phyloP scores from a whole-genome alignment of 2,113 vertebrate species.

The Pituophis catenifer region DNA sequence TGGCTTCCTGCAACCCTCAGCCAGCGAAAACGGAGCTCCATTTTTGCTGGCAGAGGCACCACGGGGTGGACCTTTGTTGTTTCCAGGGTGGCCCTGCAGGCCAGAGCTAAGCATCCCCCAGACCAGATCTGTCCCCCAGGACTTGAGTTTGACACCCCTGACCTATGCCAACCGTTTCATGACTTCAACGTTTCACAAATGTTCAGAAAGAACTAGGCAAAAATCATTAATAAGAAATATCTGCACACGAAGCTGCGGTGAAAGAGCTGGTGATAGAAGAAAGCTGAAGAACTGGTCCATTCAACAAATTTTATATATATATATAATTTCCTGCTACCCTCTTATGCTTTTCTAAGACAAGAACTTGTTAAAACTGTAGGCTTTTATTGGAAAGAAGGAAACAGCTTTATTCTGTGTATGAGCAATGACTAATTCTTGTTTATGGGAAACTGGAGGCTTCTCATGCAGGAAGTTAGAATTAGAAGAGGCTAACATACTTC shows the following conservation, averaged over 20 bases:
- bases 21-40: no score
- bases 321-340: no score
- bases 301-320: not conserved
- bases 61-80: no score
- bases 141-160: no score
- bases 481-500: constrained; percentile 19
- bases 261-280: not conserved
- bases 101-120: no score
- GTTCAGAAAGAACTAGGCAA: not conserved
- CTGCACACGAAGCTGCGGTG: not conserved
- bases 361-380: not conserved
- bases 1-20: no score
- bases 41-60: no score
- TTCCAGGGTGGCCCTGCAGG: no score
- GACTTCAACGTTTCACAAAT: not conserved
- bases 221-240: not conserved
- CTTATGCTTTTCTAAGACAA: not conserved
- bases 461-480: constrained; percentile 10
- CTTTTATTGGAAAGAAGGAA: constrained; percentile 15
- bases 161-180: not conserved
- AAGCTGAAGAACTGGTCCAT: not conserved
- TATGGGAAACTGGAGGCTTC: constrained; percentile 5
- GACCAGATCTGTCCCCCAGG: no score
- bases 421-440: constrained; percentile 20
- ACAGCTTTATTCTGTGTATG: constrained; percentile 13